These are phyloP conservation scores for Polymixis lichenea DNA, from an alignment of 2,888 invertebrate species.

Conservation along the genomic window DNA sequence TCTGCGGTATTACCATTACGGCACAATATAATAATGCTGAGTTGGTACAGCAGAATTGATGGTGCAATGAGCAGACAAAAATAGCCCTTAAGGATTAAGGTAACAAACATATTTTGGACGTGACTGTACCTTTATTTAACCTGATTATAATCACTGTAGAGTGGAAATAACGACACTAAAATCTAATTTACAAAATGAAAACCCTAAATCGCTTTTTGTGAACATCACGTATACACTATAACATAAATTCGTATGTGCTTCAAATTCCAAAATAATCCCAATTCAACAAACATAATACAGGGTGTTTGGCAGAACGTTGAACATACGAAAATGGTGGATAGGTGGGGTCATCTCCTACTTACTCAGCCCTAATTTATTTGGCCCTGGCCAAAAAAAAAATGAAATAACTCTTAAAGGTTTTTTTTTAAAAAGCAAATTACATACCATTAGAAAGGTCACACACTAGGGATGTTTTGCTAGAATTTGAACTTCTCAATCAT, in stretches of 20 bases:
- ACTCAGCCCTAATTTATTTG: too few species aligned
- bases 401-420: too few species aligned
- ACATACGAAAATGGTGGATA: too few species aligned
- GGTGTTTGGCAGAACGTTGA: too few species aligned
- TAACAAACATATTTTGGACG: not conserved
- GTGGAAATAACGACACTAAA: not conserved
- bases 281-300: slow-evolving; percentile 18
- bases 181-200: slow-evolving; percentile 7
- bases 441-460: too few species aligned
- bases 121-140: not conserved
- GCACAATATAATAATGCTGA: not conserved
- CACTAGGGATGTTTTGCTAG: too few species aligned
- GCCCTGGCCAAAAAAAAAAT: too few species aligned
- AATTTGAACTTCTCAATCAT: too few species aligned
- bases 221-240: not conserved
- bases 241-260: slow-evolving; percentile 1
- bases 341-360: too few species aligned
- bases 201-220: not conserved
- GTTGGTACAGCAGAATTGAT: not conserved
- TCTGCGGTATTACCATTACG: not conserved
- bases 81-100: too few species aligned
- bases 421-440: too few species aligned
- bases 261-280: slow-evolving; percentile 2
- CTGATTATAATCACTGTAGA: not conserved
- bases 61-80: not conserved